Evolutionary conservation across 2,113 vertebrate species (phyloP).

Genomic region (Ammospiza caudacuta): DNA sequence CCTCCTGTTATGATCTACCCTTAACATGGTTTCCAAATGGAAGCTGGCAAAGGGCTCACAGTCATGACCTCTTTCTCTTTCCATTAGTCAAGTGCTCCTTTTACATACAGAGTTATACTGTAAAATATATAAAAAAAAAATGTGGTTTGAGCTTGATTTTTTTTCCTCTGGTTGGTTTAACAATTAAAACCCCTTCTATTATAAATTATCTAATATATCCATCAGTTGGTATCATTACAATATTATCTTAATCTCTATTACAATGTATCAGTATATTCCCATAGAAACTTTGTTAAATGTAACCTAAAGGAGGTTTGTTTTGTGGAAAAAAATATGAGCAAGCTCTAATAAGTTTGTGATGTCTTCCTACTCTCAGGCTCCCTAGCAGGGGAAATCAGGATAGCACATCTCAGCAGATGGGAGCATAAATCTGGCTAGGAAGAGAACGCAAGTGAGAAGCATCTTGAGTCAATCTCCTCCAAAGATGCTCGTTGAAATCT

Average conservation of each 20-base stretch:
- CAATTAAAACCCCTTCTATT: neutral
- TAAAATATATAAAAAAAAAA: neutral
- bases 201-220: neutral
- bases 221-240: neutral
- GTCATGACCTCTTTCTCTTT: neutral
- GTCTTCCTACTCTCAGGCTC: neutral
- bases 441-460: neutral
- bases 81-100: neutral
- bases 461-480: neutral
- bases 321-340: neutral
- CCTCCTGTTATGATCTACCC: neutral
- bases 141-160: neutral
- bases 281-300: neutral
- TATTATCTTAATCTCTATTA: neutral
- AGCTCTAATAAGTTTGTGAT: neutral
- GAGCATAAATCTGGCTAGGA: neutral
- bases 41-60: fast-evolving
- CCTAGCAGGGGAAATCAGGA: neutral
- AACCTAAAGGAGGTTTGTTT: neutral
- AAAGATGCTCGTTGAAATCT: neutral
- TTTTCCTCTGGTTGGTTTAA: neutral
- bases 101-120: neutral
- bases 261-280: neutral
- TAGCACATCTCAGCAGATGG: neutral
- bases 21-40: neutral